These are phyloP conservation scores for Hapalemur alaotrensis DNA, from an alignment of 2,797 vertebrate genomes.

Conservation along the genomic window DNA sequence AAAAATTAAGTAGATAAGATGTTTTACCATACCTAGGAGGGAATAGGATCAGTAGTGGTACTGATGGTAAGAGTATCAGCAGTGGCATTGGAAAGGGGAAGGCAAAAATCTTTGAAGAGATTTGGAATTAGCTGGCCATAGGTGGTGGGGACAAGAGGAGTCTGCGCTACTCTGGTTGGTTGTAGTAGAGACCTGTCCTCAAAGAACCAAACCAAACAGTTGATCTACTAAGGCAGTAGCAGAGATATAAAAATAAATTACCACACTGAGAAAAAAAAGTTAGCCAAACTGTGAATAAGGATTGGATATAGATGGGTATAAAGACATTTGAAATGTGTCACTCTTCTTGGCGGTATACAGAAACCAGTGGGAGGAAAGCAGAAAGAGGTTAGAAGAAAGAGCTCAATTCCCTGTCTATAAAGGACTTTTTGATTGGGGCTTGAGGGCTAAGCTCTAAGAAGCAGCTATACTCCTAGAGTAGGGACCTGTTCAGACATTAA, in stretches of 20 bases:
- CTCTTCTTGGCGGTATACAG: neutral
- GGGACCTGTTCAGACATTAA: neutral
- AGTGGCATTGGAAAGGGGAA: neutral
- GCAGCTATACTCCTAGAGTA: neutral
- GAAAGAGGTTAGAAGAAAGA: neutral
- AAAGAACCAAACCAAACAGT: neutral
- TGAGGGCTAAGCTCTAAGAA: neutral
- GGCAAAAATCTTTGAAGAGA: neutral
- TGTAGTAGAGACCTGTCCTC: neutral
- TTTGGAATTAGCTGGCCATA: neutral
- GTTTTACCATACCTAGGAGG: neutral
- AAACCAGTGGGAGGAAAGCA: neutral
- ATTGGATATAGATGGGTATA: neutral
- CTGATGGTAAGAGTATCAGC: neutral
- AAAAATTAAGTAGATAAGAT: neutral
- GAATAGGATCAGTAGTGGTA: neutral
- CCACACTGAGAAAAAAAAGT: neutral
- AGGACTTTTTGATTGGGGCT: neutral
- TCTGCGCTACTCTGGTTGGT: neutral
- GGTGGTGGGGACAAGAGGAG: neutral
- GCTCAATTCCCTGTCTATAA: neutral
- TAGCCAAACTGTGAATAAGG: neutral
- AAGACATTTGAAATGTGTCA: neutral
- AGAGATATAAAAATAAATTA: conserved; percentile 17
- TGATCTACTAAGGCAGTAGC: neutral